Evolutionary conservation across 2,113 vertebrate species (phyloP).

Genomic region (Microcebus griseorufus): DNA sequence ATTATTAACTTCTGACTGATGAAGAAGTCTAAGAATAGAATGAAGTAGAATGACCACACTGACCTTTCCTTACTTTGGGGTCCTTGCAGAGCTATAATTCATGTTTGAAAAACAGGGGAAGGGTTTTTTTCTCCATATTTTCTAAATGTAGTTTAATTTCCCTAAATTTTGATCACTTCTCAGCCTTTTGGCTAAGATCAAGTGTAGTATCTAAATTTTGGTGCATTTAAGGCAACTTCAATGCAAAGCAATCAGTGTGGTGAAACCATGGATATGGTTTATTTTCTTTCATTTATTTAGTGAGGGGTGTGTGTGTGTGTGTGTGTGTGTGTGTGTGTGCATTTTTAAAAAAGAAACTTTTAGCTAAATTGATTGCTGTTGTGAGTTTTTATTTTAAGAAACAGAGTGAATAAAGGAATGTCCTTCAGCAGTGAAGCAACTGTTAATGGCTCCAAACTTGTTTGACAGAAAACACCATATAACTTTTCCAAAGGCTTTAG

Average conservation of each 20-base stretch:
- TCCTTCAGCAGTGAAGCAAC: background rate
- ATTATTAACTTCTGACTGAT: background rate
- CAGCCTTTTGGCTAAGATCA: too few species aligned
- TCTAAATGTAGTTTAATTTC: background rate
- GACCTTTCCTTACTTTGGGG: background rate
- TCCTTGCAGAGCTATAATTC: background rate
- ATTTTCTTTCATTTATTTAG: constrained; percentile 27
- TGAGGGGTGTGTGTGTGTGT: background rate
- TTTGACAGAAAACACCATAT: constrained; percentile 16
- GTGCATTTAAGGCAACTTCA: background rate
- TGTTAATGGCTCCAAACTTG: background rate
- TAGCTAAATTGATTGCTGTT: background rate
- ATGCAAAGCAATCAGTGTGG: background rate
- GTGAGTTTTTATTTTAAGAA: constrained; percentile 6
- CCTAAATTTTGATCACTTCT: background rate
- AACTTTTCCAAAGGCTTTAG: background rate
- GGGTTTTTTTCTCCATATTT: background rate
- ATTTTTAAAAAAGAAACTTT: background rate
- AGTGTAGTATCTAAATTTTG: background rate
- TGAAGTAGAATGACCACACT: background rate
- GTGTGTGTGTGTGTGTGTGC: background rate
- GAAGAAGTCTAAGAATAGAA: background rate
- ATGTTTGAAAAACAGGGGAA: background rate
- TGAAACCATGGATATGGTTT: background rate
- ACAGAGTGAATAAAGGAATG: background rate